Conservation (phyloP, 2,113 vertebrate genomes). For the Plotosus lineatus region DNA sequence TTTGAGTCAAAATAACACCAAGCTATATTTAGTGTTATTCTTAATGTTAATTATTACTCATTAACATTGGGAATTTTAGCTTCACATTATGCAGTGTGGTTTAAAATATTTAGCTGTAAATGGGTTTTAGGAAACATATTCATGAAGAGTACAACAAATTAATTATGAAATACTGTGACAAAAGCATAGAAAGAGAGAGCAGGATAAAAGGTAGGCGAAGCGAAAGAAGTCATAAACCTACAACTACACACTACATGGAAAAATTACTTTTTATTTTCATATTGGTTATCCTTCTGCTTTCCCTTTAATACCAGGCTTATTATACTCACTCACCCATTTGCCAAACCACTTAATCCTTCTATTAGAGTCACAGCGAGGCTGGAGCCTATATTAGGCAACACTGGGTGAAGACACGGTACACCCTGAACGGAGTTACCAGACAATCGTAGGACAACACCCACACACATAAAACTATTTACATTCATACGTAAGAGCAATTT, state of each 20-base stretch:
- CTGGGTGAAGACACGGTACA: no score
- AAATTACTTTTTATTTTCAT: background rate
- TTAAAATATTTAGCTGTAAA: background rate
- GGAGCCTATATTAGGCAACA: no score
- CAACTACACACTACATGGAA: background rate
- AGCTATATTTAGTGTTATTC: background rate
- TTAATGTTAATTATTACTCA: background rate
- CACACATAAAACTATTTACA: no score
- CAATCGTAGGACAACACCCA: no score
- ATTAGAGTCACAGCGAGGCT: no score
- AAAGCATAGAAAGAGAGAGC: background rate
- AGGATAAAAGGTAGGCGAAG: no score
- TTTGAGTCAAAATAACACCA: background rate
- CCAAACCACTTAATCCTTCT: no score
- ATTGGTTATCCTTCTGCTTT: background rate
- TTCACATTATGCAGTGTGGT: background rate
- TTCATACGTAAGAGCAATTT: no score
- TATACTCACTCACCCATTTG: no score
- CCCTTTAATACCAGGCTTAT: background rate
- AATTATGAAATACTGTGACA: conserved; percentile 12
- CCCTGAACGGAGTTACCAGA: no score
- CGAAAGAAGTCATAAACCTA: background rate
- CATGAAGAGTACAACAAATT: background rate
- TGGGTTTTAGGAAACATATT: conserved; percentile 11
- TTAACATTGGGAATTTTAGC: conserved; percentile 6